Percentiles rank a stretch among this genome's conserved stretches.
phyloP scores from a whole-genome alignment of 1,140 invertebrate species.

The Cotesia glomerata region DNA sequence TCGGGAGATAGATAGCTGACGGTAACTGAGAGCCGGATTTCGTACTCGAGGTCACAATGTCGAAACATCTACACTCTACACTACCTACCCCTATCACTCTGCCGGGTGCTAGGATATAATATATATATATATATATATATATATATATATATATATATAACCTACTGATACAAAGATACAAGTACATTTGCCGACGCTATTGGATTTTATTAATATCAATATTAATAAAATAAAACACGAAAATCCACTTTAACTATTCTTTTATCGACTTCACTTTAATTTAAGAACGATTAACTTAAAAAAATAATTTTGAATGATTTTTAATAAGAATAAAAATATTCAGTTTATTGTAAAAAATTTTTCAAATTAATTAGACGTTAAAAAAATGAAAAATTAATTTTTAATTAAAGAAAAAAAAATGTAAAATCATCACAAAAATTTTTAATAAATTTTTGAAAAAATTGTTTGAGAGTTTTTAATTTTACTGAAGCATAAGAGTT shows the following conservation, averaged over 20 bases:
- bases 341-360: no score
- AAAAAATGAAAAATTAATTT: no score
- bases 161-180: constrained; percentile 52
- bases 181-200: constrained; percentile 54
- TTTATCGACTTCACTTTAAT: no score
- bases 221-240: not conserved
- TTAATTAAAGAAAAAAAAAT: not conserved
- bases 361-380: no score
- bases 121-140: constrained; percentile 44
- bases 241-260: not conserved
- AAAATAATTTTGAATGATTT: no score
- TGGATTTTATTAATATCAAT: constrained; percentile 45
- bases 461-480: no score
- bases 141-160: constrained; percentile 43
- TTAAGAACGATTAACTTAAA: no score
- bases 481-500: no score
- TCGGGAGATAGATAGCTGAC: constrained; percentile 36
- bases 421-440: not conserved
- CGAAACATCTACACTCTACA: constrained; percentile 30
- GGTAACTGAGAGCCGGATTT: constrained; percentile 41
- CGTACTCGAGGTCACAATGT: constrained; percentile 47
- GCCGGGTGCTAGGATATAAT: constrained; percentile 30
- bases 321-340: not conserved
- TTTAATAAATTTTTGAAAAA: not conserved
- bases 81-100: constrained; percentile 42